A percentile compares a stretch with the other conserved stretches of the same genome.
Evolutionary conservation across 2,113 vertebrate genomes (phyloP).

Genomic region (Zootoca vivipara): DNA sequence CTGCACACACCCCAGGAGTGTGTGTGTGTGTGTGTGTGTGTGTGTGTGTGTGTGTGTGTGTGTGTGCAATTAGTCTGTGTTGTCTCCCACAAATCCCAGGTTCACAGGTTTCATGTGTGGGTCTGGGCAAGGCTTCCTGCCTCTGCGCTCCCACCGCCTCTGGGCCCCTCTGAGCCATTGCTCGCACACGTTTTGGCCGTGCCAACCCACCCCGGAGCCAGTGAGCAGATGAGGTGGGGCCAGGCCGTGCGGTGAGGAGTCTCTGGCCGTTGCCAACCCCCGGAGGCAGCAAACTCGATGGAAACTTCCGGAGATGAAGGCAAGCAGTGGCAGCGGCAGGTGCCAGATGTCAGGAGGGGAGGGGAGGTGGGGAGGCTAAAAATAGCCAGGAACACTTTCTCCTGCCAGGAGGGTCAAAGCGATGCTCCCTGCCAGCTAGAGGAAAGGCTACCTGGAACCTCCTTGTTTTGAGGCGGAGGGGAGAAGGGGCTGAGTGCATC

Average conservation of each 20-base stretch:
- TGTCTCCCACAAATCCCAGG: fast-evolving
- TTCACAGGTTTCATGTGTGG: fast-evolving
- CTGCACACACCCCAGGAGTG: no score
- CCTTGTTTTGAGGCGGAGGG: no score
- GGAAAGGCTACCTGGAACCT: neutral
- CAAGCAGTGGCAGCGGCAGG: neutral
- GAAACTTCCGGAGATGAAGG: slow-evolving; percentile 20
- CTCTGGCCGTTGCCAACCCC: neutral
- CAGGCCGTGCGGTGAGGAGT: neutral
- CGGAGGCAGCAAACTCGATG: neutral
- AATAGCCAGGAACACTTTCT: neutral
- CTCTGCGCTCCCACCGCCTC: neutral
- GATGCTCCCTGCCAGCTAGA: neutral
- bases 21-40: neutral
- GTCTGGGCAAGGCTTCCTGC: fast-evolving
- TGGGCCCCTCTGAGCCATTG: neutral
- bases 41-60: neutral
- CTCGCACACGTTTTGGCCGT: neutral
- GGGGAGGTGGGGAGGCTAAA: neutral
- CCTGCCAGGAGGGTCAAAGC: neutral
- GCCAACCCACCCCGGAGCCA: neutral
- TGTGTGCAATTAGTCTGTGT: neutral
- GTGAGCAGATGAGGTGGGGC: neutral
- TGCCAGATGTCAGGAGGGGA: neutral
- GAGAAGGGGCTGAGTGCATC: no score